Evolutionary conservation across 2,797 vertebrate species (phyloP).

Genomic region (Danio aesculapii): DNA sequence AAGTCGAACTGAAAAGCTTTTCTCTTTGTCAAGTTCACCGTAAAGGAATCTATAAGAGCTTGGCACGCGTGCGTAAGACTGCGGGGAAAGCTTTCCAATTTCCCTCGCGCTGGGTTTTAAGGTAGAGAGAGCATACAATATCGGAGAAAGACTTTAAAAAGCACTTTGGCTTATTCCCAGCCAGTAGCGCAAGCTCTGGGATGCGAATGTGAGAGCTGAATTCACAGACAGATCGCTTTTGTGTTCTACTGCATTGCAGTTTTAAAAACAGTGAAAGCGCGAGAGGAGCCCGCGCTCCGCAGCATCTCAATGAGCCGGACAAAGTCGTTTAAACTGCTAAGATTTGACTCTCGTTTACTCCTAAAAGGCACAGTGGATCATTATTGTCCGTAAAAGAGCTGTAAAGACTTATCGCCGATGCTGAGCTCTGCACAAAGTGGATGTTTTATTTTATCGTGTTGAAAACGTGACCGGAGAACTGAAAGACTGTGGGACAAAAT

Average conservation of each 20-base stretch:
- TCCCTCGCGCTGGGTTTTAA: slow-evolving; percentile 62
- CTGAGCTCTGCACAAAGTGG: slow-evolving; percentile 62
- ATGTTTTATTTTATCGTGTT: slow-evolving; percentile 54
- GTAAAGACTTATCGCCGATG: slow-evolving; percentile 68
- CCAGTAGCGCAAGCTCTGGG: slow-evolving; percentile 49
- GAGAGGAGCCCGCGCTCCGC: slow-evolving; percentile 73
- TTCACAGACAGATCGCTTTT: slow-evolving; percentile 70
- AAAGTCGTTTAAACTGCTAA: slow-evolving; percentile 65
- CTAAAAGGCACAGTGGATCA: slow-evolving; percentile 59
- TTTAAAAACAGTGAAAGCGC: slow-evolving; percentile 77
- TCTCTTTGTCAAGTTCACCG: slow-evolving; percentile 72
- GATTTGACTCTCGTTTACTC: slow-evolving; percentile 60
- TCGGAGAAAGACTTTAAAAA: slow-evolving; percentile 47
- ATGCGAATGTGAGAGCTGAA: slow-evolving; percentile 62
- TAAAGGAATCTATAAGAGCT: slow-evolving; percentile 72
- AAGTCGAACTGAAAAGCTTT: slow-evolving; percentile 68
- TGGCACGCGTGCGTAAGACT: slow-evolving; percentile 77
- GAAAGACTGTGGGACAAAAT: slow-evolving; percentile 53
- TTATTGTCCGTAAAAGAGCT: slow-evolving; percentile 52
- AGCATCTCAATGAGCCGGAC: slow-evolving; percentile 76
- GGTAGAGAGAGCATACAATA: slow-evolving; percentile 68
- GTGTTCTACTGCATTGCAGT: slow-evolving; percentile 86
- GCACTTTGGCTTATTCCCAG: slow-evolving; percentile 58
- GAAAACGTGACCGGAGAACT: slow-evolving; percentile 67
- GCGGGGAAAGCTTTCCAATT: slow-evolving; percentile 69